Evolutionary conservation across 53 echinoderm and acorn worm species (phyloP), one percentile per base, ranked within the genome.

Genomic region (Holothuria scabra): DNA sequence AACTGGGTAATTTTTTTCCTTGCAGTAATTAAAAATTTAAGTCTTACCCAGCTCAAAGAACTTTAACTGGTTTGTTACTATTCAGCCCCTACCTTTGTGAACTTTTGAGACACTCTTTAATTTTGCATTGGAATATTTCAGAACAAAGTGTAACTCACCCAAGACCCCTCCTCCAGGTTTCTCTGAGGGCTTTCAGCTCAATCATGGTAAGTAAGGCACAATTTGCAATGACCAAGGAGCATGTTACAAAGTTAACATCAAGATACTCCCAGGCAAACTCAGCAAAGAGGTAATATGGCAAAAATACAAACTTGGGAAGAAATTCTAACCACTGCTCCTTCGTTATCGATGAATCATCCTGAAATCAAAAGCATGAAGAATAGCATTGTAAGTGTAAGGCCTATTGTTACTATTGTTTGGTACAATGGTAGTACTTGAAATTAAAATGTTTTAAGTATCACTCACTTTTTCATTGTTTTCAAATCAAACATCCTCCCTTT

Each of bases 311-410:
- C 78, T 95, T 95, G 65, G 95, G 95, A 26, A 93, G 71, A 60
- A 95, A 95, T 79, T 95, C 95, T 31, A 90, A 86, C 95, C 95
- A 95, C 69, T 95, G 95, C 59, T 95, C 92, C 90, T 78, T 78
- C 16, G 78, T 56, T 2, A 78, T 78, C 24, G 49, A 46, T 16
- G 44, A 22, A 38, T 90, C 90, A 67, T 76, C 85, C 94, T 94
- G 89, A 32, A 65, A 52, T 16, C n/a, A 28, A 65, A 65, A 3
- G 22, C 1, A 7, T 22, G n/a, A 28, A 18, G 29, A 28, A 28
- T 0, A 41, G 0, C 10, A 41, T 41, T 41, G 41, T 4, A 10
- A 5, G 10, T 41, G 41, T 41, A 8, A 41, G 7, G 7, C 8
- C 2, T 41, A 6, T 41, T 41, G 41, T 41, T 41, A 41, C 7